These are phyloP conservation scores for Brachionus manjavacas DNA, from an alignment of 1,140 invertebrate genomes.

Conservation along the genomic window DNA sequence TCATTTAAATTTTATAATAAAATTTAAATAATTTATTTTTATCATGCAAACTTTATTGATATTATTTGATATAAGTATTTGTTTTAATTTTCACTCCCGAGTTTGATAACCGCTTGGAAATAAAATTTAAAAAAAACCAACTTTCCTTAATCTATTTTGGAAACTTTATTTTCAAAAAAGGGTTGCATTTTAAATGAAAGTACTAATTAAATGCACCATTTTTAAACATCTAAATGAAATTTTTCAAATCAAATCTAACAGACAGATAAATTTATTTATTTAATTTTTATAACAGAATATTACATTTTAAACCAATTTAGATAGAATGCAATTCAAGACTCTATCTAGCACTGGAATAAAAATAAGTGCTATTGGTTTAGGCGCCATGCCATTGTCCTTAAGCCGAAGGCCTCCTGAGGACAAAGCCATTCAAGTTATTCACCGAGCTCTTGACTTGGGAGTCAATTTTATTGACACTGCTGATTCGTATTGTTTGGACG, in stretches of 20 bases:
- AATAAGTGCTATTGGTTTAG: not conserved
- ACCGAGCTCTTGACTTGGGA: constrained; percentile 9
- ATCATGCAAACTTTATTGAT: no score
- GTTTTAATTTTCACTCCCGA: not conserved
- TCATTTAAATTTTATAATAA: no score
- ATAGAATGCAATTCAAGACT: not conserved
- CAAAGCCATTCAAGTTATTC: constrained; percentile 11
- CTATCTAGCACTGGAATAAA: not conserved
- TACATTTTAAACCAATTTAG: not conserved
- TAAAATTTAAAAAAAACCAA: not conserved
- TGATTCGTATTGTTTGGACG: constrained; percentile 23
- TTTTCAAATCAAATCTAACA: not conserved
- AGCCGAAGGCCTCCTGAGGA: not conserved
- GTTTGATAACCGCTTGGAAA: not conserved
- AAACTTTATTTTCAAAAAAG: not conserved
- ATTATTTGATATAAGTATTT: no score
- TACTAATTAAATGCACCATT: not conserved
- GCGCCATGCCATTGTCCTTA: constrained; percentile 16
- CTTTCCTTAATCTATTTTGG: not conserved
- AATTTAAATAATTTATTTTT: no score
- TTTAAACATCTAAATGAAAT: not conserved
- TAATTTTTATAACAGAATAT: no score
- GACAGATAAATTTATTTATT: not conserved
- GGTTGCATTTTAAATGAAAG: not conserved
- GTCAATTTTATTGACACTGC: constrained; percentile 34